Evolutionary conservation across 2,888 invertebrate genomes (phyloP).

Genomic region (Dendrolimus pini): DNA sequence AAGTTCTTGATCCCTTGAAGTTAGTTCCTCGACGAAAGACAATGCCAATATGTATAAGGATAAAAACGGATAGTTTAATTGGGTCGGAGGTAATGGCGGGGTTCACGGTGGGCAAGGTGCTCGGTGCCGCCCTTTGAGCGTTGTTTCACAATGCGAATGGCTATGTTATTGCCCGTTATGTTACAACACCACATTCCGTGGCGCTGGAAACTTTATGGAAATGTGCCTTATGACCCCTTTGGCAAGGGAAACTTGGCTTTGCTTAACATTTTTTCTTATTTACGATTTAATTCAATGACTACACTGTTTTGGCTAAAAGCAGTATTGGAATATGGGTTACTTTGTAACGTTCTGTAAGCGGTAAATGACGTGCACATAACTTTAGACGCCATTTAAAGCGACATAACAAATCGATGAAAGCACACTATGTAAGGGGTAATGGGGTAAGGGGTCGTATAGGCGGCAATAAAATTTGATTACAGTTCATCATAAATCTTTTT

Average conservation of each 20-base stretch:
- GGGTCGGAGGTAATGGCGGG: conserved; percentile 60
- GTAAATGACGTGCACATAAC: not conserved
- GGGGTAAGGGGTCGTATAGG: conserved; percentile 48
- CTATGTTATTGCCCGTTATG: conserved; percentile 55
- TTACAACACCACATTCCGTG: conserved; percentile 55
- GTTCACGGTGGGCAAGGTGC: conserved; percentile 32
- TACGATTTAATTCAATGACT: conserved; percentile 17
- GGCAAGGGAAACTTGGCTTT: conserved; percentile 57
- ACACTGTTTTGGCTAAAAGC: not conserved
- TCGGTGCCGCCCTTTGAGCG: conserved; percentile 32
- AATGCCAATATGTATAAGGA: conserved; percentile 2
- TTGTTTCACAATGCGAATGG: conserved; percentile 53
- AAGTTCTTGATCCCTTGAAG: no score
- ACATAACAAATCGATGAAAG: conserved; percentile 41
- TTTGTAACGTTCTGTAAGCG: not conserved
- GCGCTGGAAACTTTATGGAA: conserved; percentile 60
- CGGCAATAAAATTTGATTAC: conserved; percentile 72
- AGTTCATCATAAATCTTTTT: conserved; percentile 73
- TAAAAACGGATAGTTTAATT: conserved; percentile 45
- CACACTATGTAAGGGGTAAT: conserved; percentile 35
- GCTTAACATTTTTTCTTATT: conserved; percentile 28
- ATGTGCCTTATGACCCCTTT: conserved; percentile 56
- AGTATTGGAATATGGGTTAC: not conserved
- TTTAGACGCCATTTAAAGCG: conserved; percentile 14
- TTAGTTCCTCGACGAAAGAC: not conserved